A percentile compares a stretch with the other conserved stretches of the same genome.
Evolutionary conservation across 2,113 vertebrate genomes (phyloP).

Genomic region (Platysteira castanea): DNA sequence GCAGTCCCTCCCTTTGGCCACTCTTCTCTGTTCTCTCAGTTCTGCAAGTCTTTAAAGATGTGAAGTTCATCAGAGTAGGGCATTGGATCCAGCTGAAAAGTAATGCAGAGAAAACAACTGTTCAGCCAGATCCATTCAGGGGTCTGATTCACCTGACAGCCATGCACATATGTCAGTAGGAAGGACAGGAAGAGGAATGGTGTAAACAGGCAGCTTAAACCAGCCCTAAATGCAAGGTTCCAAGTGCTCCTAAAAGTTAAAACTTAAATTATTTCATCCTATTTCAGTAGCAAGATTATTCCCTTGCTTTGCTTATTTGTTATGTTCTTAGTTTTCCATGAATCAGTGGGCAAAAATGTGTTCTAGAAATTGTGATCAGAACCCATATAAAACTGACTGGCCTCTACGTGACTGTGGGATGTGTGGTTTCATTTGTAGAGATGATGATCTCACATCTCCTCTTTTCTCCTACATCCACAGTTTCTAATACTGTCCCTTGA

Average conservation of each 20-base stretch:
- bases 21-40: neutral
- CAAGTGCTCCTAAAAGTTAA: neutral
- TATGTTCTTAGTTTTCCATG: neutral
- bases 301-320: neutral
- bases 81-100: neutral
- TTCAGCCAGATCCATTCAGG: neutral
- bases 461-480: neutral
- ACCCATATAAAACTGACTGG: neutral
- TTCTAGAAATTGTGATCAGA: neutral
- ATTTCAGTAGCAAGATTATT: neutral
- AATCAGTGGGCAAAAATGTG: slow-evolving; percentile 10
- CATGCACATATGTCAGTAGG: neutral
- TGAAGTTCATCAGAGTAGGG: neutral
- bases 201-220: neutral
- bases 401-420: neutral
- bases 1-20: neutral
- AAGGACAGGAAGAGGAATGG: neutral
- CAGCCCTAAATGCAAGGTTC: neutral
- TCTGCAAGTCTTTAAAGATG: neutral
- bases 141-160: neutral
- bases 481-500: neutral
- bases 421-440: neutral
- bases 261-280: neutral
- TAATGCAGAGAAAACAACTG: neutral
- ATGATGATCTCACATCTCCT: neutral